Percentiles rank a stretch among this genome's conserved stretches.
These are phyloP conservation scores for Bombus turneri DNA, from an alignment of 1,140 invertebrate species.

Conservation along the genomic window DNA sequence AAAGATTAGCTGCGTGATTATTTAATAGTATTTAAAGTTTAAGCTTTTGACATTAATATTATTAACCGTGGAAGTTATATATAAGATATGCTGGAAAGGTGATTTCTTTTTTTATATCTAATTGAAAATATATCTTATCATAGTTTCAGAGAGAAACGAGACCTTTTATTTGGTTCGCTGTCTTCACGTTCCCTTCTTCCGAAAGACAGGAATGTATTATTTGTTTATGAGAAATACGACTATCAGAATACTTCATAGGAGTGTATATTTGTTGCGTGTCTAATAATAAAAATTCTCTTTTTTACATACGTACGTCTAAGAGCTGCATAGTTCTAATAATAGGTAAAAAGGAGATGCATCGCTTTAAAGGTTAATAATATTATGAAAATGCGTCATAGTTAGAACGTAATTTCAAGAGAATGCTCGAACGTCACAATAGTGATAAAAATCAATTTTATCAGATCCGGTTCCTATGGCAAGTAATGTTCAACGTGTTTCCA, in stretches of 20 bases:
- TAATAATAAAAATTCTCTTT: slow-evolving; percentile 42
- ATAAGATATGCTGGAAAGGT: too few species aligned
- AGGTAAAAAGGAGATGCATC: slow-evolving; percentile 27
- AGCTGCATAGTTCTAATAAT: slow-evolving; percentile 42
- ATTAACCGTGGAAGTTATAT: background rate
- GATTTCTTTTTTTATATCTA: background rate
- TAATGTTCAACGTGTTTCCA: background rate
- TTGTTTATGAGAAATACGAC: background rate
- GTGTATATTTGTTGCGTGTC: slow-evolving; percentile 27
- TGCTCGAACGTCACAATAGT: background rate
- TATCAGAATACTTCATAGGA: background rate
- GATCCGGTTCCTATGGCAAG: background rate
- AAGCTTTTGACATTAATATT: background rate
- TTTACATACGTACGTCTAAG: slow-evolving; percentile 45
- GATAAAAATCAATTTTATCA: slow-evolving; percentile 1
- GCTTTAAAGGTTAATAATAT: slow-evolving; percentile 49
- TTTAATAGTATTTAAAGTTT: background rate
- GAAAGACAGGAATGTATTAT: background rate
- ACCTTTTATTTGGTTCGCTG: background rate
- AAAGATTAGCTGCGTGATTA: background rate
- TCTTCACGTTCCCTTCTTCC: background rate
- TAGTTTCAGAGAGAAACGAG: background rate
- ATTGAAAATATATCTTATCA: background rate
- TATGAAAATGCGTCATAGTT: slow-evolving; percentile 45
- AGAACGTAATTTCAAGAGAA: slow-evolving; percentile 8